These are phyloP conservation scores for Mercenaria mercenaria DNA, from an alignment of 1,140 invertebrate species.

Conservation along the genomic window DNA sequence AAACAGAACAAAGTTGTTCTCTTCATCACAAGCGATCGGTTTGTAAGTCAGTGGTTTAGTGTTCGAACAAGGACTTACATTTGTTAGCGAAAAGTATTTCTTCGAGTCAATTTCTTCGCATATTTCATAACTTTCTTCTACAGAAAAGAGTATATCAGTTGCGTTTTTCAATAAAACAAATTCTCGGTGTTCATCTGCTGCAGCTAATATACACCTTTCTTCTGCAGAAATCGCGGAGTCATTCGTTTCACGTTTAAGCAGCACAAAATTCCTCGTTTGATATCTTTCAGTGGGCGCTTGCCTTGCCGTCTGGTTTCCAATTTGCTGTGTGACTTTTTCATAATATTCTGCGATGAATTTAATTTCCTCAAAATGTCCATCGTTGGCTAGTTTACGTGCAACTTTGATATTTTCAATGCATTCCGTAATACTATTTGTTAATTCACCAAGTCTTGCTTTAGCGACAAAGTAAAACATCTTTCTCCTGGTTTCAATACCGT, in stretches of 20 bases:
- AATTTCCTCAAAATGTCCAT: slow-evolving; percentile 32
- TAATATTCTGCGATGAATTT: slow-evolving; percentile 8
- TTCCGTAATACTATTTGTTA: background rate
- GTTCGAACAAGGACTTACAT: no score
- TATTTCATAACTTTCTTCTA: background rate
- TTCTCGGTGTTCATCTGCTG: background rate
- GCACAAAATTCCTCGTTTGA: background rate
- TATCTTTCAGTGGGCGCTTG: no score
- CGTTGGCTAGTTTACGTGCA: background rate
- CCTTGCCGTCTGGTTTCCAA: background rate
- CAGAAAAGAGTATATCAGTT: background rate
- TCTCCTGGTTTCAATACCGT: slow-evolving; percentile 25
- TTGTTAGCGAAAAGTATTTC: no score
- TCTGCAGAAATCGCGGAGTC: background rate
- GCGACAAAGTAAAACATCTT: slow-evolving; percentile 45
- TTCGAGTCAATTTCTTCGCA: background rate
- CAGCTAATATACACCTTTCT: background rate
- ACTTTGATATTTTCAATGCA: background rate
- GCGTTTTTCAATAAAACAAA: background rate
- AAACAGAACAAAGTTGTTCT: background rate
- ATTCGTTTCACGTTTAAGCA: background rate
- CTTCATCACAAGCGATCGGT: background rate
- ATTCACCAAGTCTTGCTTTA: slow-evolving; percentile 20
- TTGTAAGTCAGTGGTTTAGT: background rate
- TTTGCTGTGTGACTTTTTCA: background rate